A percentile compares a stretch with the other conserved stretches of the same genome.
phyloP scores from a whole-genome alignment of 2,113 vertebrate species.

The Physeter macrocephalus region DNA sequence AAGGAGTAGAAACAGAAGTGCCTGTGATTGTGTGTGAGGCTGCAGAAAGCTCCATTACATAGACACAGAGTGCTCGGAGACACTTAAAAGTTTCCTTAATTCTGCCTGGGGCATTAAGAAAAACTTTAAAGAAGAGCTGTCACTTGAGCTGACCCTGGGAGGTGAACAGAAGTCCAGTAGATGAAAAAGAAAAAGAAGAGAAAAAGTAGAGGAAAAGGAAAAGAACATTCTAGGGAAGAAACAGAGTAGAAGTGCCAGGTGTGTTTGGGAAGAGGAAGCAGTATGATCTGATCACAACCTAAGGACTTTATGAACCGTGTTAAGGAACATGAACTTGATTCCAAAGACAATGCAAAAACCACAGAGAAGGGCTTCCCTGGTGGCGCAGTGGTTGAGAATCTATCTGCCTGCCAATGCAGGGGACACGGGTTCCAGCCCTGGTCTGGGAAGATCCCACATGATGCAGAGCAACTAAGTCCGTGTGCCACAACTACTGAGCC shows the following conservation, averaged over 20 bases:
- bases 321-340: neutral
- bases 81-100: neutral
- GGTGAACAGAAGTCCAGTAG: neutral
- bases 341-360: neutral
- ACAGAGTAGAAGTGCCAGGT: neutral
- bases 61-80: neutral
- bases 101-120: neutral
- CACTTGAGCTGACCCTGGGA: neutral
- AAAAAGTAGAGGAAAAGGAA: neutral
- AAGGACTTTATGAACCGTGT: neutral
- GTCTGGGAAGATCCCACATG: no score
- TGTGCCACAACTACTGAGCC: no score
- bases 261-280: neutral
- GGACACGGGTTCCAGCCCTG: no score
- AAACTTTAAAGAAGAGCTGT: neutral
- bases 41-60: neutral
- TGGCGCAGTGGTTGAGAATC: no score
- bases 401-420: no score
- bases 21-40: neutral
- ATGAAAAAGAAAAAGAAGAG: neutral
- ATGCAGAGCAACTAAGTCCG: no score
- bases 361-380: neutral
- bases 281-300: neutral
- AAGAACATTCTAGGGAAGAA: neutral
- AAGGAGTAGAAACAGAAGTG: neutral